phyloP scores from a whole-genome alignment of 2,888 invertebrate species.

The Philaethria dido region DNA sequence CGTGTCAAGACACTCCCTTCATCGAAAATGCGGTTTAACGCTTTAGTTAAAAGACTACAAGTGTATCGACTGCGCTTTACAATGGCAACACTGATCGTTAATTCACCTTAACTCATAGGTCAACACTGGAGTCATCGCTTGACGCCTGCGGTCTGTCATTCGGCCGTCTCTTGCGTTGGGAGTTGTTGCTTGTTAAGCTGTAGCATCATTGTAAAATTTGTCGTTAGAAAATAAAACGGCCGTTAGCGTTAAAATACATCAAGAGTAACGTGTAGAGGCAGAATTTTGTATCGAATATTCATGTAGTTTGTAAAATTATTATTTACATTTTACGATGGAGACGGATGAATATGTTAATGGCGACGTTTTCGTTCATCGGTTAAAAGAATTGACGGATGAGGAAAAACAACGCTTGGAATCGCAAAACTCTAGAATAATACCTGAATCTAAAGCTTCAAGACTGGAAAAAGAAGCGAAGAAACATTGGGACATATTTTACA shows the following conservation, averaged over 20 bases:
- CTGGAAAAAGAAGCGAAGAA: constrained; percentile 93
- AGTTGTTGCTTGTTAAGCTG: no score
- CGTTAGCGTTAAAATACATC: neutral
- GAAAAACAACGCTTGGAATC: constrained; percentile 85
- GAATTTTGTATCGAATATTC: neutral
- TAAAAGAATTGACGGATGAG: constrained; percentile 82
- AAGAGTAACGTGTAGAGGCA: neutral
- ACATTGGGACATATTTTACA: constrained; percentile 98
- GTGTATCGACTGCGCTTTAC: no score
- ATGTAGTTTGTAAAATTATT: neutral
- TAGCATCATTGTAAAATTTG: neutral
- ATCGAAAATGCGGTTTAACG: no score
- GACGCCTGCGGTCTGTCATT: no score
- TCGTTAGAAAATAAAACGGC: neutral
- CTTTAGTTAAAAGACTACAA: no score
- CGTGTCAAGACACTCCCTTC: no score
- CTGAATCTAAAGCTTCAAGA: constrained; percentile 89
- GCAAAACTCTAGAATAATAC: constrained; percentile 84
- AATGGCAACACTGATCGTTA: no score
- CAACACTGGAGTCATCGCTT: no score
- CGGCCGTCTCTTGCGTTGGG: no score
- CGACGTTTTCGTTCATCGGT: constrained; percentile 65
- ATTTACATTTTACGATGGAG: constrained; percentile 59
- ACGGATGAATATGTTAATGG: constrained; percentile 60
- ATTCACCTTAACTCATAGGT: no score